Evolutionary conservation across 1,140 invertebrate genomes (phyloP), one percentile per base, ranked within the genome.

Genomic region (Bathynomus jamesi): DNA sequence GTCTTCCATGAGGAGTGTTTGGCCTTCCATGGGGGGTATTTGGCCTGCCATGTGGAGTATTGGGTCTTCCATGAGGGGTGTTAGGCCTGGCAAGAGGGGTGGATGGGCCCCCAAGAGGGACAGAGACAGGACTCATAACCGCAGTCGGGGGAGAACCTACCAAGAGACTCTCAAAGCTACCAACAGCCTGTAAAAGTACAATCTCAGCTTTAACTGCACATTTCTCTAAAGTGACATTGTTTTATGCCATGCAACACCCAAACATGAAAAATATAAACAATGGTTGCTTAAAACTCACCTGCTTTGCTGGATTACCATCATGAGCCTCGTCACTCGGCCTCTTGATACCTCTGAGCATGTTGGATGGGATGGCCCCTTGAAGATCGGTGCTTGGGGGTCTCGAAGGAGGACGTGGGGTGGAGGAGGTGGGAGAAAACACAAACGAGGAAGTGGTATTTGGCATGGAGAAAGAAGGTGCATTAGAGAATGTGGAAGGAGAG

Each of bases 301-400:
- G 76, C 65, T 77, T 77, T 67, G 60, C 72, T 5, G 76, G 76
- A 46, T 76, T 76, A 21, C 76, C 76, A 30, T 77, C 76, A 61
- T 77, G 76, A 8, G 72, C 70, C 62, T 77, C 76, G 29, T 77
- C 76, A 67, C 71, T 74, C 3, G 76, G 72, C 60, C 76, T 66
- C 65, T 77, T 77, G 24, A 74, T 31, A 7, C 76, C 76, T 27
- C 76, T 74, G 24, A 70, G 64, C 4, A n/a, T n/a, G n/a, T n/a
- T n/a, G n/a, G n/a, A n/a, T n/a, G n/a, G 13, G 69, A 28, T 63
- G 28, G 30, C 32, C 69, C 40, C 72, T 74, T 17, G 60, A 61
- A 30, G 67, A 69, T 70, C 76, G 31, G 69, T 62, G 61, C 73
- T 75, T 13, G 24, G 32, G 28, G 67, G 69, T 65, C 62, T 65